These are phyloP conservation scores for Drosophila fuyamai DNA, from an alignment of 1,140 invertebrate genomes.

Conservation along the genomic window DNA sequence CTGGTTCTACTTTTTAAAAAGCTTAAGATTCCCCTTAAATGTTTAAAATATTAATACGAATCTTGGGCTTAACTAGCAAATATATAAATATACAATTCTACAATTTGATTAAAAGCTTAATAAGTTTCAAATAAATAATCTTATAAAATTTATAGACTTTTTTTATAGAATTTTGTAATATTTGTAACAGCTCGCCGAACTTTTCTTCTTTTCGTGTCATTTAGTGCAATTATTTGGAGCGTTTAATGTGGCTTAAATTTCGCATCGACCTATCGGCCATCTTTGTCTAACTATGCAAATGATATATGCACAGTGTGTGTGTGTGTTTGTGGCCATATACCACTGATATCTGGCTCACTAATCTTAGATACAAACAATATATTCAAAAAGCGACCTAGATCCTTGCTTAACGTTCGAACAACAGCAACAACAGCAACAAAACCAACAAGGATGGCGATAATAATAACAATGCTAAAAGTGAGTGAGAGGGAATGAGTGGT, in stretches of 20 bases:
- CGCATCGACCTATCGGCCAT: slow-evolving; percentile 31
- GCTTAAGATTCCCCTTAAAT: no score
- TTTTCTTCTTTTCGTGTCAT: not conserved
- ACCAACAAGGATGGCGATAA: slow-evolving; percentile 63
- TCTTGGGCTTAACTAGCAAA: no score
- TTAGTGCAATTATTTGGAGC: slow-evolving; percentile 5
- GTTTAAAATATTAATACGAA: no score
- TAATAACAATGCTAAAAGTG: slow-evolving; percentile 65
- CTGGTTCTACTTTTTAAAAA: no score
- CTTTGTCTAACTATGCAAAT: slow-evolving; percentile 49
- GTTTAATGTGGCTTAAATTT: slow-evolving; percentile 45
- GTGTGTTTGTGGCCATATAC: slow-evolving; percentile 61
- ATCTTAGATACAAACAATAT: slow-evolving; percentile 81
- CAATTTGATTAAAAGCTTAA: no score
- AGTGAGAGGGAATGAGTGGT: not conserved
- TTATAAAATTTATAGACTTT: no score
- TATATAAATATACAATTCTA: no score
- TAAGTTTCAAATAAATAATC: no score
- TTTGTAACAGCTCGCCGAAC: no score
- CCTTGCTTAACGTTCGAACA: slow-evolving; percentile 60
- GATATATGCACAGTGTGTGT: slow-evolving; percentile 37
- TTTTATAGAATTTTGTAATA: no score
- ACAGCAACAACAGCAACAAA: slow-evolving; percentile 32
- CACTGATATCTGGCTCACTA: slow-evolving; percentile 74
- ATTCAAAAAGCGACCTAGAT: slow-evolving; percentile 82